A percentile compares a stretch with the other conserved stretches of the same genome.
phyloP scores from a whole-genome alignment of 2,888 invertebrate genomes.

The Odontomyia ornata region DNA sequence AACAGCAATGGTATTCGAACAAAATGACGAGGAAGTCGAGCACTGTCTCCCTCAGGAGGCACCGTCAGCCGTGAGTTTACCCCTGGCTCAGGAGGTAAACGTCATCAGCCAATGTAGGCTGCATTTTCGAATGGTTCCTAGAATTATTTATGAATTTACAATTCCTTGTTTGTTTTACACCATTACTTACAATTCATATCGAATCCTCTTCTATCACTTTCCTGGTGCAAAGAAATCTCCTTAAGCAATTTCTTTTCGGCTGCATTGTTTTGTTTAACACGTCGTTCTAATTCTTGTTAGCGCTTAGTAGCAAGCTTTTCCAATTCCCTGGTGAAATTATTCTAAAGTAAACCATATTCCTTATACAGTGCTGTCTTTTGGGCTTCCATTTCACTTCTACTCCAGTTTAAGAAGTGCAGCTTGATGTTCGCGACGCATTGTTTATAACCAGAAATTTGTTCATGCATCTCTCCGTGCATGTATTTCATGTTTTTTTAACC shows the following conservation, averaged over 20 bases:
- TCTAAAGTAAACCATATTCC: constrained; percentile 92
- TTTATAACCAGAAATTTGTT: constrained; percentile 99
- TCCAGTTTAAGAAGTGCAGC: constrained; percentile 93
- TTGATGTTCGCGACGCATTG: constrained; percentile 96
- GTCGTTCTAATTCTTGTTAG: constrained; percentile 79
- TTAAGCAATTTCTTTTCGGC: constrained; percentile 94
- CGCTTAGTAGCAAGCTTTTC: constrained; percentile 85
- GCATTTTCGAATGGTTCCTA: constrained; percentile 98
- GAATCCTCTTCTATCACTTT: constrained; percentile 90
- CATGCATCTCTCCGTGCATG: constrained; percentile 96
- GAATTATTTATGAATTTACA: constrained; percentile 98
- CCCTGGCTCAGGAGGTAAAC: too few relatives aligned
- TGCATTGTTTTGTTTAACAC: constrained; percentile 85
- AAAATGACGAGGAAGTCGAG: too few relatives aligned
- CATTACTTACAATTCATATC: constrained; percentile 94
- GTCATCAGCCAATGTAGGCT: too few relatives aligned
- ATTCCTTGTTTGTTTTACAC: constrained; percentile 96
- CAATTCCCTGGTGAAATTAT: constrained; percentile 91
- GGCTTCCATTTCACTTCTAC: constrained; percentile 96
- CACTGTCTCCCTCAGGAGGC: too few relatives aligned
- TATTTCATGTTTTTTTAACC: too few relatives aligned
- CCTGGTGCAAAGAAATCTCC: constrained; percentile 88
- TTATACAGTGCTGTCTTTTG: constrained; percentile 95
- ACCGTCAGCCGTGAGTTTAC: too few relatives aligned
- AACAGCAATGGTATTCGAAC: too few relatives aligned